Evolutionary conservation across 2,797 vertebrate species (phyloP).

Genomic region (Sebastes trivittatus): DNA sequence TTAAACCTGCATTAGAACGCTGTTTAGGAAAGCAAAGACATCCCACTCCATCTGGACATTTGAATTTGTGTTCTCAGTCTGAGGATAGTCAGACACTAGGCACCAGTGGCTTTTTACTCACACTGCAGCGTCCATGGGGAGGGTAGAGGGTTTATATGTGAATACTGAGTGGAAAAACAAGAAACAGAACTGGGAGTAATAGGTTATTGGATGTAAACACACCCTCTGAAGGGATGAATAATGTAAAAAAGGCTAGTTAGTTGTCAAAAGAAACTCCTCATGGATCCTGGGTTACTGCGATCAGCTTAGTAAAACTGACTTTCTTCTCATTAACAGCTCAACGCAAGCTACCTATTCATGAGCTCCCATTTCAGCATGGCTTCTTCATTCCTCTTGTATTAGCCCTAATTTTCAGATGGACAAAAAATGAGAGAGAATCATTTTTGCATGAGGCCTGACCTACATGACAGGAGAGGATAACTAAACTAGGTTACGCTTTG

Average conservation of each 20-base stretch:
- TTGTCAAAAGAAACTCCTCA: slow-evolving; percentile 69
- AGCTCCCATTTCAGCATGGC: slow-evolving; percentile 22
- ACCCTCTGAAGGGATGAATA: slow-evolving; percentile 78
- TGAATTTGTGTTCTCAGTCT: slow-evolving; percentile 23
- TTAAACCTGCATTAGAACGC: not conserved
- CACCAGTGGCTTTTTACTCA: slow-evolving; percentile 21
- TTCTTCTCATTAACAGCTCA: slow-evolving; percentile 66
- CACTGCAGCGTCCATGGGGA: slow-evolving; percentile 28
- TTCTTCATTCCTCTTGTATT: slow-evolving; percentile 24
- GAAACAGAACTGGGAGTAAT: slow-evolving; percentile 66
- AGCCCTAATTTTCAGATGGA: slow-evolving; percentile 51
- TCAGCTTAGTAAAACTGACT: slow-evolving; percentile 64
- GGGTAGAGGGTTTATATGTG: slow-evolving; percentile 47
- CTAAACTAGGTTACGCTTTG: slow-evolving; percentile 63
- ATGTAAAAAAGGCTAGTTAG: slow-evolving; percentile 77
- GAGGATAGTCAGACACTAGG: slow-evolving; percentile 7
- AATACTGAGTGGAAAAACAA: slow-evolving; percentile 63
- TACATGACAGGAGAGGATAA: slow-evolving; percentile 57
- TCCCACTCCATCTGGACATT: not conserved
- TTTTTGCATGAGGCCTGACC: slow-evolving; percentile 63
- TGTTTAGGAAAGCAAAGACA: not conserved
- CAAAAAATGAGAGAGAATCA: slow-evolving; percentile 44
- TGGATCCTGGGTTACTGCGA: slow-evolving; percentile 57
- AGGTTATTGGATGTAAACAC: slow-evolving; percentile 74
- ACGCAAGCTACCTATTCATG: slow-evolving; percentile 47